Evolutionary conservation across 1,140 invertebrate species (phyloP).

Genomic region (Zaprionus lachaisei): DNA sequence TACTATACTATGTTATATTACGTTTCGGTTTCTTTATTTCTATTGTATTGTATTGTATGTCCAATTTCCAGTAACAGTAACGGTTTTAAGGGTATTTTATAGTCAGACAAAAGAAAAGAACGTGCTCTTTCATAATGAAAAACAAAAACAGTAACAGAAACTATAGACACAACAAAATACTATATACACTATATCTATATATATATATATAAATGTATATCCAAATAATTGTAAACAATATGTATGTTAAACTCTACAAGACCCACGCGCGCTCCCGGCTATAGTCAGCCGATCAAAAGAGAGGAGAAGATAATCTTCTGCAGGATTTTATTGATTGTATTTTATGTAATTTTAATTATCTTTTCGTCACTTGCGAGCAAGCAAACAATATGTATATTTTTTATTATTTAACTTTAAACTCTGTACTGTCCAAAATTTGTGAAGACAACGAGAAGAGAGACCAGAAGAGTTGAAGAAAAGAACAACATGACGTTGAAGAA

Average conservation of each 20-base stretch:
- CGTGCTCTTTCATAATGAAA: constrained; percentile 61
- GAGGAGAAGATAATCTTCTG: not conserved
- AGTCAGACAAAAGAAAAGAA: constrained; percentile 45
- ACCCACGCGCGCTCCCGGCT: constrained; percentile 10
- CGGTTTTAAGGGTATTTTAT: constrained; percentile 73
- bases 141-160: not conserved
- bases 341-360: constrained; percentile 20
- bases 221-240: constrained; percentile 3
- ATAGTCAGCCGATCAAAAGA: constrained; percentile 14
- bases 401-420: constrained; percentile 27
- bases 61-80: constrained; percentile 64
- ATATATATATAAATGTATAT: constrained; percentile 40
- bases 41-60: constrained; percentile 54
- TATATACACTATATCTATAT: constrained; percentile 34
- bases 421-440: constrained; percentile 19
- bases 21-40: constrained; percentile 34
- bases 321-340: constrained; percentile 25
- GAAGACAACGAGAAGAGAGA: not conserved
- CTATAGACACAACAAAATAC: constrained; percentile 32
- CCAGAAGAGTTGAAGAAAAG: not conserved
- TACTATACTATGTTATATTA: constrained; percentile 40
- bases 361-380: not conserved
- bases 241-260: constrained; percentile 6
- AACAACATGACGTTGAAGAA: not conserved
- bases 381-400: constrained; percentile 13